phyloP scores from a whole-genome alignment of 2,888 invertebrate genomes.

The Calliscelio sp. region DNA sequence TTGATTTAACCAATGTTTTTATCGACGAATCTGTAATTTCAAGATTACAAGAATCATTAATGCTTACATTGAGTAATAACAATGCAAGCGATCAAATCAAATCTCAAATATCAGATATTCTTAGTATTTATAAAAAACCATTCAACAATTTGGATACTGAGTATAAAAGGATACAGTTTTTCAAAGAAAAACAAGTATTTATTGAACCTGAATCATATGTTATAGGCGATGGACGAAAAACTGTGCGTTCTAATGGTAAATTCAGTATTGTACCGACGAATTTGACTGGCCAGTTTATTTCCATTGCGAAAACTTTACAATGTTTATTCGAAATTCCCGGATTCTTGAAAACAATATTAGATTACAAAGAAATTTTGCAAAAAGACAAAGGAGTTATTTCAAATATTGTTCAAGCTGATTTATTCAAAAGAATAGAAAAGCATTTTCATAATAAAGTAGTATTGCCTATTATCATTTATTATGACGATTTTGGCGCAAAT shows the following conservation, averaged over 20 bases:
- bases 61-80: conserved; percentile 1
- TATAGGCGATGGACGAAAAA: conserved; percentile 19
- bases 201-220: conserved; percentile 35
- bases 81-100: conserved; percentile 3
- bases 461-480: conserved; percentile 51
- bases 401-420: conserved; percentile 47
- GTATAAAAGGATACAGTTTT: conserved; percentile 40
- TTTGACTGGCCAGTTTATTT: conserved; percentile 48
- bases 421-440: conserved; percentile 29
- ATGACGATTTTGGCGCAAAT: conserved; percentile 67
- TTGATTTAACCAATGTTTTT: conserved; percentile 17
- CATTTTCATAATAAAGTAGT: conserved; percentile 25
- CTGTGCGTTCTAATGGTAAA: conserved; percentile 8
- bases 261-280: conserved; percentile 28
- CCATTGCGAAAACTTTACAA: conserved; percentile 20
- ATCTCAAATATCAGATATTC: not conserved
- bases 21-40: conserved; percentile 29
- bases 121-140: conserved; percentile 31
- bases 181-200: conserved; percentile 26
- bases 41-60: conserved; percentile 17
- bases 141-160: conserved; percentile 29
- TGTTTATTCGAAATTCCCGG: conserved; percentile 39
- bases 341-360: conserved; percentile 30
- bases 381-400: conserved; percentile 20
- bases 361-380: conserved; percentile 29